Evolutionary conservation across 2,888 invertebrate genomes (phyloP).

Genomic region (Deilephila porcellus): DNA sequence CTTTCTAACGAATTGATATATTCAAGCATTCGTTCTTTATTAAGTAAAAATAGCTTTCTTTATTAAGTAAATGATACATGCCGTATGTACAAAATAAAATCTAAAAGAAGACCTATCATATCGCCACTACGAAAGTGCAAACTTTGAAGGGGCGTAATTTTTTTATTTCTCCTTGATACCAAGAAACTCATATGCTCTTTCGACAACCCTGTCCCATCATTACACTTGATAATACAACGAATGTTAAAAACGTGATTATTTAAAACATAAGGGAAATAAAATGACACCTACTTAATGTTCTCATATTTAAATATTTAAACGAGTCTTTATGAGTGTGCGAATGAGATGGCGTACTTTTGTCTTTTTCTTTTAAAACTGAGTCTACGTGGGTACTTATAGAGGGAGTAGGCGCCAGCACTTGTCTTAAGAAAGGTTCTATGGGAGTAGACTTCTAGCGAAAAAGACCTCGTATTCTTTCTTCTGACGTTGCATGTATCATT

Average conservation of each 20-base stretch:
- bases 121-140: too few relatives aligned
- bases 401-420: background rate
- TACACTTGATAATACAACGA: background rate
- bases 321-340: background rate
- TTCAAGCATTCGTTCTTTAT: too few relatives aligned
- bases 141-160: too few relatives aligned
- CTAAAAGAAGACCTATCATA: too few relatives aligned
- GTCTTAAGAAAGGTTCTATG: background rate
- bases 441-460: too few relatives aligned
- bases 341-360: background rate
- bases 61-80: too few relatives aligned
- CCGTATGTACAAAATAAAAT: too few relatives aligned
- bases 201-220: constrained; percentile 2
- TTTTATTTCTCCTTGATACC: too few relatives aligned
- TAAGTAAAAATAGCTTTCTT: too few relatives aligned
- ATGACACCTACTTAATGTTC: constrained; percentile 19
- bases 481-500: too few relatives aligned
- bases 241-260: constrained; percentile 13
- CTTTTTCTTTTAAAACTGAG: background rate
- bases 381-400: background rate
- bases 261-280: constrained; percentile 20
- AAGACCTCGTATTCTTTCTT: too few relatives aligned
- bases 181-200: background rate
- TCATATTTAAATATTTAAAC: constrained; percentile 20
- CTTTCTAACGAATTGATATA: too few relatives aligned